These are phyloP conservation scores for Holocentrus rufus DNA, from an alignment of 2,797 vertebrate genomes.

Conservation along the genomic window DNA sequence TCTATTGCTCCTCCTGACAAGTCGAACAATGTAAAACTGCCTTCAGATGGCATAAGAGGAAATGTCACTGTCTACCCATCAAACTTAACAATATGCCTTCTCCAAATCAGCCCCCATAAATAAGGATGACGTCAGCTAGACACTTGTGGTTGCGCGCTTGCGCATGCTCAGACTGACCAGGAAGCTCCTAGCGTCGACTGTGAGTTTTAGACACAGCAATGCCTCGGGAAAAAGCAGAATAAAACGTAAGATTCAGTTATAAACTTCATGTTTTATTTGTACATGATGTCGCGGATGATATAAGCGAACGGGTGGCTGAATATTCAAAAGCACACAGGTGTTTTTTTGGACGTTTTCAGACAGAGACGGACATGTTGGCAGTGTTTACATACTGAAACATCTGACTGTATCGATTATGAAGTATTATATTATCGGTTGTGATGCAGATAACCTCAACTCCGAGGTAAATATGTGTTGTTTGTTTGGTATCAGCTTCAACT, in stretches of 20 bases:
- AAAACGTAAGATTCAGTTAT: neutral
- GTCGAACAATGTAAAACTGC: no score
- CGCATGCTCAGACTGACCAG: constrained; percentile 31
- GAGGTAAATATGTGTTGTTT: neutral
- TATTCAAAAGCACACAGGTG: neutral
- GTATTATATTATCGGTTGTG: no score
- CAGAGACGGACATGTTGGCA: no score
- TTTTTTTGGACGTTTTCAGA: neutral
- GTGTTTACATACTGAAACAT: neutral
- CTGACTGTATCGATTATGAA: no score
- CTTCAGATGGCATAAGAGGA: no score
- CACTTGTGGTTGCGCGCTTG: constrained; percentile 27
- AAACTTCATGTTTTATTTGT: neutral
- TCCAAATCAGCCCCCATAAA: no score
- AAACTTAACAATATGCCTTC: no score
- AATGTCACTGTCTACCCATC: no score
- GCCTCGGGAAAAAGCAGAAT: neutral
- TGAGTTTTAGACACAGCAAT: neutral
- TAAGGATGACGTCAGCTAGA: constrained; percentile 32
- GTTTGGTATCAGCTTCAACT: no score
- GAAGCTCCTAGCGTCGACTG: constrained; percentile 18
- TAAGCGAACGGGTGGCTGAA: rapidly evolving
- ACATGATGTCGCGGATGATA: rapidly evolving
- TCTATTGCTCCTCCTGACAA: no score
- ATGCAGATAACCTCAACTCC: constrained; percentile 1